Percentiles rank a stretch among this genome's conserved stretches.
Conservation (phyloP, 1,140 invertebrate genomes). For the Zaprionus davidi region DNA sequence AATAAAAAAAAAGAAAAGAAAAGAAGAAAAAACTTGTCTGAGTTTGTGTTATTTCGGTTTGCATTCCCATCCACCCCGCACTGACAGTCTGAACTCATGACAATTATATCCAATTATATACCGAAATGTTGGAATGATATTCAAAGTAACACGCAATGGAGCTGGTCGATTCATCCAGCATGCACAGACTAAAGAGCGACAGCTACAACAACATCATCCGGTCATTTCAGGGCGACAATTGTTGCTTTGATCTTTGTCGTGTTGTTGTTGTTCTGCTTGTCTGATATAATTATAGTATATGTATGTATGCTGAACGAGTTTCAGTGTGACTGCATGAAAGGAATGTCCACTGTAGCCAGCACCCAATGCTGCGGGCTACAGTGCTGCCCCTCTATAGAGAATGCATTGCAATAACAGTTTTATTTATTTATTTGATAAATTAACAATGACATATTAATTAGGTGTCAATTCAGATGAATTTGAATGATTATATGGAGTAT, state of each 20-base stretch:
- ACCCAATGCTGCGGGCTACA: neutral
- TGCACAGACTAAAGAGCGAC: conserved; percentile 8
- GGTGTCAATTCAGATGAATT: neutral
- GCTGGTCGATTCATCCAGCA: conserved; percentile 16
- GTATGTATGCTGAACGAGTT: conserved; percentile 20
- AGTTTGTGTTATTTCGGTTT: neutral
- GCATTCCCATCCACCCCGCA: neutral
- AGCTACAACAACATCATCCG: conserved; percentile 29
- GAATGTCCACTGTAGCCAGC: neutral
- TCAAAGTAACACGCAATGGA: conserved; percentile 29
- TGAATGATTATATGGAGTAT: neutral
- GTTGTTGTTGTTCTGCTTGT: conserved; percentile 7
- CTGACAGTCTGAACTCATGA: conserved; percentile 32
- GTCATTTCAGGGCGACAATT: conserved; percentile 62
- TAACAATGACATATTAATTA: conserved; percentile 2
- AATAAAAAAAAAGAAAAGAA: conserved; percentile 54
- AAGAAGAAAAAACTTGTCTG: conserved; percentile 15
- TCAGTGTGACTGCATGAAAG: conserved; percentile 5
- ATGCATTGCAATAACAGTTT: neutral
- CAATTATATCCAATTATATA: conserved; percentile 76
- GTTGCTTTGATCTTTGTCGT: conserved; percentile 20
- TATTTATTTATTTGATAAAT: neutral
- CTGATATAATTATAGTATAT: conserved; percentile 25
- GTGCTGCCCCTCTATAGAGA: neutral
- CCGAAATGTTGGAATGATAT: conserved; percentile 5